Conservation (phyloP, 2,113 vertebrate species). For the Pterocles gutturalis region DNA sequence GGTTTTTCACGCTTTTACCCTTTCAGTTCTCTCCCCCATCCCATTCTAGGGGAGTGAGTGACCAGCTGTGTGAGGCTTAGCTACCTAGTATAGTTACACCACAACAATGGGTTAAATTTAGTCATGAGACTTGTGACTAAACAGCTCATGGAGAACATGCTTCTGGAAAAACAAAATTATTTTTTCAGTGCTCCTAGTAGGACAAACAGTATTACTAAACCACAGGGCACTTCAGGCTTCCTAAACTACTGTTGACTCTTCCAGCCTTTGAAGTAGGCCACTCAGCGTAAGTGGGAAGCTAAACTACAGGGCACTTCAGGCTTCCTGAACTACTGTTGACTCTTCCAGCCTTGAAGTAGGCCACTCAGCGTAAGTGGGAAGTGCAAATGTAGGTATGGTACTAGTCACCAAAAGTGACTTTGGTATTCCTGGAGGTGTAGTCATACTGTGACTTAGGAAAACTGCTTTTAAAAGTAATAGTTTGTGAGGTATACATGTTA, state of each 20-base stretch:
- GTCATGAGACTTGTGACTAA: background rate
- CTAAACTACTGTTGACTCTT: background rate
- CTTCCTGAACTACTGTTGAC: background rate
- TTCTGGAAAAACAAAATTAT: background rate
- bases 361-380: background rate
- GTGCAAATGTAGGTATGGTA: background rate
- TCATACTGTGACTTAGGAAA: background rate
- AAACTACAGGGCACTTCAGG: background rate
- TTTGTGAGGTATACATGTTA: background rate
- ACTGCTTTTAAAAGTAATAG: background rate
- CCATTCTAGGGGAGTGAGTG: background rate
- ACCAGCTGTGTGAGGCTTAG: accelerated
- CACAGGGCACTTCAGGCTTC: background rate
- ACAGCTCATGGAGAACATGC: no score
- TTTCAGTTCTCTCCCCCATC: no score
- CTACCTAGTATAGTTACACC: background rate
- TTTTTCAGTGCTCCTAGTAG: background rate
- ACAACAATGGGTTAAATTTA: background rate
- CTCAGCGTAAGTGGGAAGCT: background rate
- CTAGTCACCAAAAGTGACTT: background rate
- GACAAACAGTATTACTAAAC: background rate
- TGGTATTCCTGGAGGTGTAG: background rate
- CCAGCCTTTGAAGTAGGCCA: background rate
- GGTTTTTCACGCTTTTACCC: no score
- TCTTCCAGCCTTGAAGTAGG: background rate